These are phyloP conservation scores for Cheiracanthium punctorium DNA, from an alignment of 2,888 invertebrate species.

Conservation along the genomic window DNA sequence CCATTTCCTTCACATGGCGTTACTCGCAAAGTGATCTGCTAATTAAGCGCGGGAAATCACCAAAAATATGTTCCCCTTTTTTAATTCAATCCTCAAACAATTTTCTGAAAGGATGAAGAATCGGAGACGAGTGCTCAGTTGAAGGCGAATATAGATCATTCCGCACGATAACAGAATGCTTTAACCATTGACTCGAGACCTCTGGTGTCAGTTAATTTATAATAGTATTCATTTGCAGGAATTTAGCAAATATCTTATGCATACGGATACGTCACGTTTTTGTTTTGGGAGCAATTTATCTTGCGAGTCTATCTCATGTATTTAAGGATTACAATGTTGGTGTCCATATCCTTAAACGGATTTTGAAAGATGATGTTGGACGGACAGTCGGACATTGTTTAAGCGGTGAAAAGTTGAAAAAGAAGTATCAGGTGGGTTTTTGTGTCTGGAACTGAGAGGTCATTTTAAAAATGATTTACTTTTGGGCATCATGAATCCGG, in stretches of 20 bases:
- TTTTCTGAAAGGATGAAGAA: not conserved
- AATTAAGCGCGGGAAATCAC: not conserved
- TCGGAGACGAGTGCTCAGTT: not conserved
- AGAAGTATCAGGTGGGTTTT: too few species aligned
- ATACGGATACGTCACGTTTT: not conserved
- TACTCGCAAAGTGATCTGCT: not conserved
- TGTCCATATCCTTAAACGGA: too few species aligned
- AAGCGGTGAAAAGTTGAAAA: too few species aligned
- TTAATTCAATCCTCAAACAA: not conserved
- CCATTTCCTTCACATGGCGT: too few species aligned
- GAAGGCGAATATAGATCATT: not conserved
- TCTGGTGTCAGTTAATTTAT: not conserved
- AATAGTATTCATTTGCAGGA: not conserved
- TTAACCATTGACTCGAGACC: not conserved
- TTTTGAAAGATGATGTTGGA: not conserved
- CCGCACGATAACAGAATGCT: not conserved
- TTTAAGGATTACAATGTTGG: not conserved
- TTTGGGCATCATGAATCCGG: too few species aligned
- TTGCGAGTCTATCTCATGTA: not conserved
- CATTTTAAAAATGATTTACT: too few species aligned
- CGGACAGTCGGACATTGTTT: not conserved
- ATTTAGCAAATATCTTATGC: not conserved
- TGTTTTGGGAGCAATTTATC: not conserved
- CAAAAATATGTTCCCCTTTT: not conserved
- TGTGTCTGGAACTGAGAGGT: too few species aligned